Base-by-base conservation (phyloP, 2,888 invertebrate species). In the Crossocerus cetratus region DNA sequence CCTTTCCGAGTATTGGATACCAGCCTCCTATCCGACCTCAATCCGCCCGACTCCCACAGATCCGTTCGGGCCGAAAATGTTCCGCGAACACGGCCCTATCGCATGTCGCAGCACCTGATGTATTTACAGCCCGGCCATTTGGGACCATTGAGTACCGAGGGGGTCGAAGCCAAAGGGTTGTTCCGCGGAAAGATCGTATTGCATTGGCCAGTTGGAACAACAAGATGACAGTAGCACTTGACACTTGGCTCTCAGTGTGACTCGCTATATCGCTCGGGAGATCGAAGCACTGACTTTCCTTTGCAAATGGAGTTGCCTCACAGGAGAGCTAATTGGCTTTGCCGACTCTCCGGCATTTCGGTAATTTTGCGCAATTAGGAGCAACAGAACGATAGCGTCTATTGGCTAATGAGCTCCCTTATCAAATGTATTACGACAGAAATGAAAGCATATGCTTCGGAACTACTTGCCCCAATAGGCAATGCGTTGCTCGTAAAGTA, bases 381-480 rank as follows among this genome's bases (percentile, higher is more conserved):
- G 60, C 32, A 63, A 69, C 61, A 16, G 23, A 16, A 32, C 71
- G 72, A 83, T 74, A 76, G 62, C 56, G 73, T 61, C 65, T 78
- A 73, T 76, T 72, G 66, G 69, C 71, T 78, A 83, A 82, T 74
- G 74, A 78, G 74, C 68, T 76, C 81, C 76, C 74, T 76, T 79
- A 77, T 83, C 72, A 66, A 63, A 67, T 8, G 69, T 68, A 74
- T 81, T 75, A 79, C 63, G 69, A 71, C 64, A 61, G 67, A 64
- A 63, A 71, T 63, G 73, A 73, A 72, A 73, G 77, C 70, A 75
- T n/a, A n/a, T 78, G 74, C 74, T 69, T 68, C 72, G 60, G 71
- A 66, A 79, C 76, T 76, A 76, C 76, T 65, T n/a, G n/a, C n/a
- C n/a, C n/a, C n/a, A n/a, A n/a, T n/a, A n/a, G n/a, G n/a, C n/a